Evolutionary conservation across 2,797 vertebrate genomes (phyloP).

Genomic region (Rhyacichthys aspro): DNA sequence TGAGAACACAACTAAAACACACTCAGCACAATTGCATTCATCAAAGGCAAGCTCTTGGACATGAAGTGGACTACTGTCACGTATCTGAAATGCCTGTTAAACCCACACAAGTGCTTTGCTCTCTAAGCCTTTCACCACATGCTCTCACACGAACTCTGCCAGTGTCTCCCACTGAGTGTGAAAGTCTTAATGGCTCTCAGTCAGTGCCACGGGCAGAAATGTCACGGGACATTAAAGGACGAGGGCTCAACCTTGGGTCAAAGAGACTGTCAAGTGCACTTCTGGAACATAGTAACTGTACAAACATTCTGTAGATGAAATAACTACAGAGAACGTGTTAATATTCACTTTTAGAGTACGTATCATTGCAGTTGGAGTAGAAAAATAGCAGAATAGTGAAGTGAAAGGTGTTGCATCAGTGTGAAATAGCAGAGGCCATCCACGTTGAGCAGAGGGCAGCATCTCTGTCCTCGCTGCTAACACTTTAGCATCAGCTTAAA

Average conservation of each 20-base stretch:
- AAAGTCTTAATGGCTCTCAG: slow-evolving; percentile 23
- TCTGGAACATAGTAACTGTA: not conserved
- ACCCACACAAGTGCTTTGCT: slow-evolving; percentile 6
- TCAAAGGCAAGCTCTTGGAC: slow-evolving; percentile 2
- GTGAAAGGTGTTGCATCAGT: rapidly evolving
- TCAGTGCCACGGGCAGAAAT: slow-evolving; percentile 18
- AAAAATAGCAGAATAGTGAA: not conserved
- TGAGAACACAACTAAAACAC: too few species aligned
- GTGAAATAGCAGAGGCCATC: not conserved
- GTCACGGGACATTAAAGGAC: slow-evolving; percentile 26
- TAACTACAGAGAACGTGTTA: too few species aligned
- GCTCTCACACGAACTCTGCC: not conserved
- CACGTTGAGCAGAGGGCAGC: slow-evolving; percentile 25
- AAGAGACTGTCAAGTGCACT: not conserved
- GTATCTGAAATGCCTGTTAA: slow-evolving; percentile 2
- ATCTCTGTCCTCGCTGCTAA: slow-evolving; percentile 55
- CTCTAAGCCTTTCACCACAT: slow-evolving; percentile 9
- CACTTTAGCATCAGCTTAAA: slow-evolving; percentile 56
- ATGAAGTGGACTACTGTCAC: slow-evolving; percentile 19
- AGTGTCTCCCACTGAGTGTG: not conserved
- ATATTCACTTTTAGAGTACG: too few species aligned
- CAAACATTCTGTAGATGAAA: too few species aligned
- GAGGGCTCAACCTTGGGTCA: not conserved
- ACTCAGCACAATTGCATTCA: not conserved
- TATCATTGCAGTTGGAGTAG: too few species aligned